These are phyloP conservation scores for Serrognathus titanus DNA, from an alignment of 2,888 invertebrate species.

Conservation along the genomic window DNA sequence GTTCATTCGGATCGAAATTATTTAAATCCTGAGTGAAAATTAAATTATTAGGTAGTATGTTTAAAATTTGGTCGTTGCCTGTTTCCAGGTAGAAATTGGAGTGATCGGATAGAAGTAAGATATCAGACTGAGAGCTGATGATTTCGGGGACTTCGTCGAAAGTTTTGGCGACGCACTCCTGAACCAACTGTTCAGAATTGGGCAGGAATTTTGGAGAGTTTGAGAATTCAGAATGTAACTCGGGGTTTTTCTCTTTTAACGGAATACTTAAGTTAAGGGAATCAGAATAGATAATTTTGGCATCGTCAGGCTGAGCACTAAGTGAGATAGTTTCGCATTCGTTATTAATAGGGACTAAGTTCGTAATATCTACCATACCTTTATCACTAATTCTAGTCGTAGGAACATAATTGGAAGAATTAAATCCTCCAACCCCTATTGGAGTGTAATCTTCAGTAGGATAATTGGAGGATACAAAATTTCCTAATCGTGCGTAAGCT, in stretches of 20 bases:
- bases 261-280: not conserved
- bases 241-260: constrained; percentile 1
- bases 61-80: not conserved
- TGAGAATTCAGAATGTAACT: constrained; percentile 24
- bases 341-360: too few species aligned
- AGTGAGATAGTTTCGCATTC: too few species aligned
- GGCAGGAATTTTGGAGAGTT: constrained; percentile 26
- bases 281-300: not conserved
- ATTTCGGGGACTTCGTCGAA: constrained; percentile 15
- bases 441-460: not conserved
- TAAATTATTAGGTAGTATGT: too few species aligned
- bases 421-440: not conserved
- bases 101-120: constrained; percentile 23
- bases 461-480: not conserved
- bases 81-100: constrained; percentile 22
- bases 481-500: not conserved
- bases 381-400: not conserved
- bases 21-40: too few species aligned
- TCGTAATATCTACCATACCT: constrained; percentile 4
- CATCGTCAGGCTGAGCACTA: too few species aligned
- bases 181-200: constrained; percentile 24
- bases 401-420: constrained; percentile 1
- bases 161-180: constrained; percentile 18
- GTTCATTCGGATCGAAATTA: not conserved
- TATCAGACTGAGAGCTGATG: constrained; percentile 6